Evolutionary conservation across 2,113 vertebrate species (phyloP), one percentile per base, ranked within the genome.

Genomic region (Ammodytes marinus): DNA sequence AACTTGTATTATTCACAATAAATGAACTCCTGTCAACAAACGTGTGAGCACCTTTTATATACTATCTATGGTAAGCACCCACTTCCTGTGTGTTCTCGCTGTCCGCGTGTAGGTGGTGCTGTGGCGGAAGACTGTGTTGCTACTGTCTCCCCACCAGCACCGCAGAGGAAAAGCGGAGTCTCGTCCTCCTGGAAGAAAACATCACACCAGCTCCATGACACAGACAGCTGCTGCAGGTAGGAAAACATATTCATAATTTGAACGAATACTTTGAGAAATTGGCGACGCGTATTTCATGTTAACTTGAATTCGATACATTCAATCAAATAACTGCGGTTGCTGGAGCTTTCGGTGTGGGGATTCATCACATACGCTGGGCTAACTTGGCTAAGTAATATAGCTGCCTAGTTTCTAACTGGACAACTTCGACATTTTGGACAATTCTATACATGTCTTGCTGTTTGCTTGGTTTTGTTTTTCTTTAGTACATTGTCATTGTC

Each of bases 141-240:
- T 15, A 11, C 35, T 2, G 7, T 12, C 2, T 14, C 4, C 17
- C 1, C 27, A 27, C 35, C 1, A 39, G 4, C 65, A 88, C 84
- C 87, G 83, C 52, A 69, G 84, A 91, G 63, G 83, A 84, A 90
- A 43, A 87, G 65, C 59, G 45, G 5, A 0, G 14, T 69, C 75
- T 64, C 52, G n/a, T 45, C 43, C 27, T 45, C 43, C 27, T 37
- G 66, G 6, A 74, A 42, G 50, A 78, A 84, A 83, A 71, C 63
- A 79, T 53, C 50, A 15, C 15, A 2, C 57, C 27, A 27, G 27
- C 27, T 27, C 27, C 27, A 27, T 27, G 27, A 52, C 12, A 43
- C n/a, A 61, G n/a, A 47, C 39, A 73, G 55, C 78, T 50, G n/a
- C 47, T 67, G 54, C 69, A 74, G 81, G 88, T 88, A 67, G 76